A percentile compares a stretch with the other conserved stretches of the same genome.
Evolutionary conservation across 2,113 vertebrate species (phyloP).

Genomic region (Prunella himalayana): DNA sequence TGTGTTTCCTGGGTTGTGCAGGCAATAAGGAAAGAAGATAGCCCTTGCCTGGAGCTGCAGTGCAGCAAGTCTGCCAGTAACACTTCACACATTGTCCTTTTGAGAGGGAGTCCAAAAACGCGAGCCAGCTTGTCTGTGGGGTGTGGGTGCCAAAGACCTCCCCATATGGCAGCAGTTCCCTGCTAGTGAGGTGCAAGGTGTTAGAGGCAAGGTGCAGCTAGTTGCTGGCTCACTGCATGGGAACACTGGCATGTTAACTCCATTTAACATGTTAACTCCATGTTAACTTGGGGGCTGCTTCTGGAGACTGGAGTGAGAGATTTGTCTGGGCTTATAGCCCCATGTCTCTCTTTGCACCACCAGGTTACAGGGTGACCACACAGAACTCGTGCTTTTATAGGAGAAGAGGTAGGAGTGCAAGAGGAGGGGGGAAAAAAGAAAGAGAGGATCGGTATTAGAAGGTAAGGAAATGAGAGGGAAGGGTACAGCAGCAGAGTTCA

Average conservation of each 20-base stretch:
- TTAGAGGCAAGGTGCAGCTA: not conserved
- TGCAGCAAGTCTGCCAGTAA: conserved; percentile 39
- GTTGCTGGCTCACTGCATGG: not conserved
- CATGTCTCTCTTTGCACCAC: not conserved
- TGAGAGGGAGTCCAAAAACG: not conserved
- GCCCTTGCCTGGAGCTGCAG: not conserved
- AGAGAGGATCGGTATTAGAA: not conserved
- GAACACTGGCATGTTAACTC: not conserved
- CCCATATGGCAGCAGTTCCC: not conserved
- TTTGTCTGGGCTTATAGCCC: not conserved
- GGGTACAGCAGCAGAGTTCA: not conserved
- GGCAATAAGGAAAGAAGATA: not conserved
- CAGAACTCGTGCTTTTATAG: not conserved
- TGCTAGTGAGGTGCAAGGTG: not conserved
- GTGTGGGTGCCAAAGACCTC: not conserved
- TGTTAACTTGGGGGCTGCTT: not conserved
- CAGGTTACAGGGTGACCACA: not conserved
- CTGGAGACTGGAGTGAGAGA: not conserved
- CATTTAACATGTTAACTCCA: no score
- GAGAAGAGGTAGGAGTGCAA: not conserved
- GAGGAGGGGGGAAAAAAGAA: no score
- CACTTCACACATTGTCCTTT: not conserved
- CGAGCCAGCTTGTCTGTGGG: not conserved
- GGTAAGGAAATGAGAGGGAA: not conserved
- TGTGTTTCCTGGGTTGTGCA: not conserved